Percentiles rank a stretch among this genome's conserved stretches.
Evolutionary conservation across 1,140 invertebrate species (phyloP).

Genomic region (Drosophila varians): DNA sequence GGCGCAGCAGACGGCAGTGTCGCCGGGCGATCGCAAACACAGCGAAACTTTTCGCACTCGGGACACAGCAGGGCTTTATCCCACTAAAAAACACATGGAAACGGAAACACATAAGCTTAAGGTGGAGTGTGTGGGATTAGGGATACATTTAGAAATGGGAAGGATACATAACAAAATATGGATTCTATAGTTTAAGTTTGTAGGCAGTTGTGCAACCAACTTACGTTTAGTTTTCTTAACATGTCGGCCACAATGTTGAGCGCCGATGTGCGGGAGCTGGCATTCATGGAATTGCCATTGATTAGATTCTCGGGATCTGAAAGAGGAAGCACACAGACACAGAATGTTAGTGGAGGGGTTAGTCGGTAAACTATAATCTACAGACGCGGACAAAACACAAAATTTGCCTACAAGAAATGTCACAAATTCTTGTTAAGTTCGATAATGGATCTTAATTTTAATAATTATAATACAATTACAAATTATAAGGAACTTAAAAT

Average conservation of each 20-base stretch:
- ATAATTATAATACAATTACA: slow-evolving; percentile 41
- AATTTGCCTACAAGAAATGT: slow-evolving; percentile 65
- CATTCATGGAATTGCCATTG: slow-evolving; percentile 90
- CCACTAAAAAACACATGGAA: slow-evolving; percentile 77
- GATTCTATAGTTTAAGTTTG: slow-evolving; percentile 11
- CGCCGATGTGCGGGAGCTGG: slow-evolving; percentile 93
- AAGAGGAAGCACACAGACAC: slow-evolving; percentile 76
- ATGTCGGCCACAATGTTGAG: slow-evolving; percentile 97
- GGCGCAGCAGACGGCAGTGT: slow-evolving; percentile 2
- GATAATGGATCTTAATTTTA: slow-evolving; percentile 37
- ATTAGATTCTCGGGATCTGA: slow-evolving; percentile 85
- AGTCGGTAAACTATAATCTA: slow-evolving; percentile 32
- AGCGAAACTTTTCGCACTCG: slow-evolving; percentile 82
- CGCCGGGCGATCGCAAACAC: slow-evolving; percentile 66
- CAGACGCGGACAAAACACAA: slow-evolving; percentile 53
- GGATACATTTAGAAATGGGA: slow-evolving; percentile 3
- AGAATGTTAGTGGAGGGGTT: slow-evolving; percentile 52
- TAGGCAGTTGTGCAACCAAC: too few species aligned
- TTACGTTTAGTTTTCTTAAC: slow-evolving; percentile 95
- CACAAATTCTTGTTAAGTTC: slow-evolving; percentile 45
- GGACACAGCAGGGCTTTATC: slow-evolving; percentile 81
- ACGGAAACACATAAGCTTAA: slow-evolving; percentile 44
- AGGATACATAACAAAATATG: slow-evolving; percentile 6
- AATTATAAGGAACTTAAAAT: slow-evolving; percentile 21
- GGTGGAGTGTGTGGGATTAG: not conserved